Evolutionary conservation across 2,888 invertebrate genomes (phyloP), one percentile per base, ranked within the genome.

Genomic region (Limnephilus lunatus): DNA sequence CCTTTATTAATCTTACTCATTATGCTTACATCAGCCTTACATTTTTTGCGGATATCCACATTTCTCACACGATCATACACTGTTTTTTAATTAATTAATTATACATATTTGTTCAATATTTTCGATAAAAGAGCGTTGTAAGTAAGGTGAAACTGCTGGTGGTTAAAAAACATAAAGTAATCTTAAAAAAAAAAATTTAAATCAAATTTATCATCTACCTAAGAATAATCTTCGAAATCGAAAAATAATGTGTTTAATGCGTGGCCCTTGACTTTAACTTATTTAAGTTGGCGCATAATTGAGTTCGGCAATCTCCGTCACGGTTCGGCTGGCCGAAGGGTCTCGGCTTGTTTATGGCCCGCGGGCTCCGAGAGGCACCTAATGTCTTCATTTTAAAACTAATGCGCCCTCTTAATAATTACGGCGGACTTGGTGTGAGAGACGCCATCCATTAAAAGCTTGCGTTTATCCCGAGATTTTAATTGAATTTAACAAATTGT

Each of bases 261-360:
- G 89, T 87, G 89, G 92, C 89, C 85, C 86, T 48, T 25, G 86
- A 30, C 68, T 68, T 25, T 9, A 9, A n/a, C 25, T 68, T 68
- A 68, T 48, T 48, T 93, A 93, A 93, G 92, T 92, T 93, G 93
- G 93, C 93, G 93, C 93, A 93, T 93, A 93, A 93, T 93, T 93
- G 93, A 89, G 91, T 92, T 93, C 91, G 92, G 91, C 89, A 85
- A 93, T 89, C 81, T 90, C 92, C 93, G 93, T 93, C 92, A 92
- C 92, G 91, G 92, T 68, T 91, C 90, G 91, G 81, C 92, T 80
- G 82, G 68, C 89, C 89, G 91, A 91, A 90, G 93, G 93, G 92
- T 80, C 85, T 92, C 91, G 90, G 81, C 89, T 91, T 93, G 92
- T 93, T 93, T 93, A 92, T 93, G 11, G 83, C 83, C 35, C 82